Evolutionary conservation across 1,140 invertebrate genomes (phyloP).

Genomic region (Drosophila ficusphila): DNA sequence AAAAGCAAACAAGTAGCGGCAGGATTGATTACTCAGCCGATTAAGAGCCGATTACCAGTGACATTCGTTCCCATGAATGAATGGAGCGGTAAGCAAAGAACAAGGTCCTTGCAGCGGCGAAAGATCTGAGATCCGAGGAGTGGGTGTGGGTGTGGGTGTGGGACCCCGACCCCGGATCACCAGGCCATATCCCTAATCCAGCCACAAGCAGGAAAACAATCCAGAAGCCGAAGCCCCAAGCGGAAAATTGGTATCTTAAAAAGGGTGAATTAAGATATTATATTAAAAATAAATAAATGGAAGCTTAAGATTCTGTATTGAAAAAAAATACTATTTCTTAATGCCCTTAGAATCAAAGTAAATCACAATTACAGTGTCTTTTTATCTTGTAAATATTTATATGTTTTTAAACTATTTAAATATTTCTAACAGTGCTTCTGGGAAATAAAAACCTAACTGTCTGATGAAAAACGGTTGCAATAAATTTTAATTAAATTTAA

Average conservation of each 20-base stretch:
- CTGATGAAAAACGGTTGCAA: background rate
- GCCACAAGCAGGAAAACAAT: conserved; percentile 56
- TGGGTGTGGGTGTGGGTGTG: conserved; percentile 15
- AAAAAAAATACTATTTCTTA: too few species aligned
- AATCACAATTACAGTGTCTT: too few species aligned
- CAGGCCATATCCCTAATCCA: conserved; percentile 43
- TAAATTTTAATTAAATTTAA: conserved; percentile 37
- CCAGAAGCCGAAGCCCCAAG: background rate
- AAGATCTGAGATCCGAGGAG: conserved; percentile 26
- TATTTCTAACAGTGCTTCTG: background rate
- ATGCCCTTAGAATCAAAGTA: too few species aligned
- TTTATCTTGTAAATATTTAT: too few species aligned
- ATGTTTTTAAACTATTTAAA: too few species aligned
- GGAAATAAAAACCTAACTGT: background rate
- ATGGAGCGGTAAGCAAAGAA: conserved; percentile 30
- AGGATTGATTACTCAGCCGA: conserved; percentile 78
- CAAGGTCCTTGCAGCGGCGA: conserved; percentile 20
- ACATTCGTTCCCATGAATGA: conserved; percentile 72
- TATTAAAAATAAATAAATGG: background rate
- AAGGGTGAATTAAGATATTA: background rate
- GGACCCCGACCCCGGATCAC: conserved; percentile 1
- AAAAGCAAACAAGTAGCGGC: conserved; percentile 47
- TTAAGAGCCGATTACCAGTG: conserved; percentile 69
- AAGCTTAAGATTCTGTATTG: background rate
- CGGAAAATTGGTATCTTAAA: background rate